A percentile compares a stretch with the other conserved stretches of the same genome.
phyloP scores from a whole-genome alignment of 2,888 invertebrate genomes.

The Phortica magna region DNA sequence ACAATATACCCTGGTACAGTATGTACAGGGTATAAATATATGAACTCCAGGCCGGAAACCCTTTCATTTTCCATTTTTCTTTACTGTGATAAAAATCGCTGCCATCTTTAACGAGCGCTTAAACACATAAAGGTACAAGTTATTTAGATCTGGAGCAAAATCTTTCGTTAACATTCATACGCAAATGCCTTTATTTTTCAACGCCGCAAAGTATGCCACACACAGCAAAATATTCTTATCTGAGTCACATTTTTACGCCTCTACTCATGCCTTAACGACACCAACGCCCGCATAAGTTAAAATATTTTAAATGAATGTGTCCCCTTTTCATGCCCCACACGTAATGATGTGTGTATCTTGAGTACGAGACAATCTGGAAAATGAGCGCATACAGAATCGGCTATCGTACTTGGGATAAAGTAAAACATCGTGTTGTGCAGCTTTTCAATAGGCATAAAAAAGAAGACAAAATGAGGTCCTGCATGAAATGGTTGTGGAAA shows the following conservation, averaged over 20 bases:
- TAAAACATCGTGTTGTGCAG: neutral
- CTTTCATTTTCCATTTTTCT: slow-evolving; percentile 1
- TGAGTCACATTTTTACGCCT: slow-evolving; percentile 11
- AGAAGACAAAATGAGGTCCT: slow-evolving; percentile 2
- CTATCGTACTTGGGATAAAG: neutral
- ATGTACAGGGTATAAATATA: too few species aligned
- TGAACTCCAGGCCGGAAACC: neutral
- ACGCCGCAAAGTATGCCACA: slow-evolving; percentile 24
- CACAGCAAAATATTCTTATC: slow-evolving; percentile 19
- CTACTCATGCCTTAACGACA: neutral
- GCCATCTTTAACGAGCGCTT: neutral
- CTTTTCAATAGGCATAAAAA: slow-evolving; percentile 1
- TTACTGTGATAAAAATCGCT: slow-evolving; percentile 5
- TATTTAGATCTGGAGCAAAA: slow-evolving; percentile 28
- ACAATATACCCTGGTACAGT: too few species aligned
- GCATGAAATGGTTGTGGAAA: slow-evolving; percentile 32
- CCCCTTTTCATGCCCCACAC: neutral
- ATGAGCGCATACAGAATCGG: neutral
- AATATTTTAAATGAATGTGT: slow-evolving; percentile 21
- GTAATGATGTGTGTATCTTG: neutral
- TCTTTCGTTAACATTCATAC: slow-evolving; percentile 11
- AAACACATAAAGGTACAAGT: neutral
- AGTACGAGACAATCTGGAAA: neutral
- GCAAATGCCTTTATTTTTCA: slow-evolving; percentile 4
- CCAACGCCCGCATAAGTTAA: neutral